phyloP scores from a whole-genome alignment of 2,113 vertebrate species.

The Coryphaenoides rupestris region DNA sequence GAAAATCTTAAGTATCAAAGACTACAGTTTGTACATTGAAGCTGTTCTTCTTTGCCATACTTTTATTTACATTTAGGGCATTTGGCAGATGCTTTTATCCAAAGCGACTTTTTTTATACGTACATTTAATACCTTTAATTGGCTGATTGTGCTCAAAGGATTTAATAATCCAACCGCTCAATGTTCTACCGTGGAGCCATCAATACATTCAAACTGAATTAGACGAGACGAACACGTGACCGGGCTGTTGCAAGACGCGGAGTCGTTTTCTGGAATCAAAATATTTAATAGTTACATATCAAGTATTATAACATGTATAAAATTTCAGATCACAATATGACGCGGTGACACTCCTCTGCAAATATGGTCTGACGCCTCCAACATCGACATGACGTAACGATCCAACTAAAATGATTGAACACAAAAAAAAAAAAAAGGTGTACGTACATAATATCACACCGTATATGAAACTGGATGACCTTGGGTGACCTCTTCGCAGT shows the following conservation, averaged over 20 bases:
- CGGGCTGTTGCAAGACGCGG: constrained; percentile 22
- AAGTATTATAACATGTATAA: constrained; percentile 98
- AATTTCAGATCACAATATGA: constrained; percentile 98
- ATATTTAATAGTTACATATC: constrained; percentile 99
- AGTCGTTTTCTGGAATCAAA: constrained; percentile 84
- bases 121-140: too few relatives aligned
- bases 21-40: too few relatives aligned
- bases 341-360: constrained; percentile 82
- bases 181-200: too few relatives aligned
- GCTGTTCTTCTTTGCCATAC: too few relatives aligned
- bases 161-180: too few relatives aligned
- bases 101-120: too few relatives aligned
- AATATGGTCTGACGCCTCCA: constrained; percentile 77
- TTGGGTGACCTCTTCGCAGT: constrained; percentile 59
- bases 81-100: too few relatives aligned
- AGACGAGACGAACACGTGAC: too few relatives aligned
- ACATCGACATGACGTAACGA: constrained; percentile 78
- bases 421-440: constrained; percentile 22
- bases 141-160: too few relatives aligned
- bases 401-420: constrained; percentile 46
- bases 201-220: too few relatives aligned
- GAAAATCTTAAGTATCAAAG: too few relatives aligned
- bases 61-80: too few relatives aligned
- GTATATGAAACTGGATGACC: constrained; percentile 68
- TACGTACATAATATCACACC: constrained; percentile 63